Evolutionary conservation across 1,140 invertebrate species (phyloP), one percentile per base, ranked within the genome.

Genomic region (Micrasema minimum): DNA sequence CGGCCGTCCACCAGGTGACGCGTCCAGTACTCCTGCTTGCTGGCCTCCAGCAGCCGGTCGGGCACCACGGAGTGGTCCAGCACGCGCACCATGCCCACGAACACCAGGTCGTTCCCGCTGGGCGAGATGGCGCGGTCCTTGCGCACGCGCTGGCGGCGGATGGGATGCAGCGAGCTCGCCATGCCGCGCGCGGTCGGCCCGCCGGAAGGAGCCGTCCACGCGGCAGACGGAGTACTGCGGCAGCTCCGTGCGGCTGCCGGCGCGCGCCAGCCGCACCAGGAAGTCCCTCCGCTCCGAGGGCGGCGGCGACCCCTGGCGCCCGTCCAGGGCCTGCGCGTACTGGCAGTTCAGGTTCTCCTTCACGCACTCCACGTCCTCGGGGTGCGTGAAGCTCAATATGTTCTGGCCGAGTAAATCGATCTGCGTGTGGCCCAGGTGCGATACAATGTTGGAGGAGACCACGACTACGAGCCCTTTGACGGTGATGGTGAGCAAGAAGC

Each of bases 361-460:
- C n/a, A 97, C 84, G 72, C 88, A 88, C 10, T 88, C 88, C 71
- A 91, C 90, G 79, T 97, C 95, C 37, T 93, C 90, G 3, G 88
- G 88, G 77, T 93, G 90, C 23, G 94, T 88, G 74, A 94, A 91
- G 70, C 91, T 90, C 79, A 90, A 92, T 71, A 97, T 83, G 68
- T 91, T 93, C 80, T 96, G 92, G 0, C 95, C 95, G 78, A 96
- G 88, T 69, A 97, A 83, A 78, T 97, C 95, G 73, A 90, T 88
- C 90, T 95, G 84, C 72, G 91, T 90, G 80, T 96, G 92, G 50
- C 94, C 94, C 69, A 97, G 85, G 67, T 94, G 89, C 73, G 91
- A 89, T 77, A 96, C 93, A 12, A 97, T 89, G 76, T 92, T 93
- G 59, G 91, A 88, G 18, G 95, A 95, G 7, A 96, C 89, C 78